Evolutionary conservation across 2,797 vertebrate genomes (phyloP).

Genomic region (Psittacula derbiana): DNA sequence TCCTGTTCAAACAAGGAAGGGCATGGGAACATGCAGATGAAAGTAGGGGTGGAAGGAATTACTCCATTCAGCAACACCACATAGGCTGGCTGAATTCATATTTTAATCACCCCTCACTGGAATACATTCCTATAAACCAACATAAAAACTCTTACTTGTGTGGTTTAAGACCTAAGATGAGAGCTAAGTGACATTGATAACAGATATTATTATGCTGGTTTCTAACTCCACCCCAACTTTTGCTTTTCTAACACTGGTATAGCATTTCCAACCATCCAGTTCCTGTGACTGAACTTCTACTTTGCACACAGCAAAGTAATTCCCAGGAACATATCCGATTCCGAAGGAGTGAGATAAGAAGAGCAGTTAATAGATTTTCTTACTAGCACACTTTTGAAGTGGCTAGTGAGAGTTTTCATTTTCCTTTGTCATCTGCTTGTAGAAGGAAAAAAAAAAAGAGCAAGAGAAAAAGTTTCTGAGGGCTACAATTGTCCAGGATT

Average conservation of each 20-base stretch:
- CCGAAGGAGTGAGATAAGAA: neutral
- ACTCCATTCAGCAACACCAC: neutral
- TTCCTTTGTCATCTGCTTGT: neutral
- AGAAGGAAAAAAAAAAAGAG: neutral
- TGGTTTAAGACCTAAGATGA: neutral
- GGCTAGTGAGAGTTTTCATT: neutral
- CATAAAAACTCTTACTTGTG: neutral
- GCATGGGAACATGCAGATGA: neutral
- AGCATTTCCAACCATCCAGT: neutral
- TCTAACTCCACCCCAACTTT: neutral
- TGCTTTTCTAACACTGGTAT: neutral
- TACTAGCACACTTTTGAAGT: neutral
- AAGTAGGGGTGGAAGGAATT: neutral
- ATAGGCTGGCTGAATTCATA: neutral
- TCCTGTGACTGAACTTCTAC: neutral
- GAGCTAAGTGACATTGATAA: neutral
- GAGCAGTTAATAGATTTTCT: conserved; percentile 9
- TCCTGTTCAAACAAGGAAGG: neutral
- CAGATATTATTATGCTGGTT: neutral
- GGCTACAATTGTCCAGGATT: neutral
- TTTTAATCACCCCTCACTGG: neutral
- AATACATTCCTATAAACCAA: neutral
- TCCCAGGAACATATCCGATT: conserved; percentile 8
- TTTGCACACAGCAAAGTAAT: neutral
- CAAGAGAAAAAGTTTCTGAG: neutral